Conservation (phyloP, 92 coral and sea anemone species). For the Muricea muricata region DNA sequence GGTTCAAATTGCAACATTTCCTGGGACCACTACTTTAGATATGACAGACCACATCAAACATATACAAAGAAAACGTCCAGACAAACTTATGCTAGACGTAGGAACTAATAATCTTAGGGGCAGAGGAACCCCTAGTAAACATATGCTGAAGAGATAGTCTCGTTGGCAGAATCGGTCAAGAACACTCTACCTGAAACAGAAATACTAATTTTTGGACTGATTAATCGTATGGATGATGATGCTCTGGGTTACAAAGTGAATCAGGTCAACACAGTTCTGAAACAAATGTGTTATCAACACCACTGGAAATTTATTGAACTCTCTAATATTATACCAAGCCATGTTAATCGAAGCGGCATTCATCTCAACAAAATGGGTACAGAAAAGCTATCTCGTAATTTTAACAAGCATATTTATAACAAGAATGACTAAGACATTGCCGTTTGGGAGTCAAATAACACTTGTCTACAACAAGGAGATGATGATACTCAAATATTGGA, state of each 20-base stretch:
- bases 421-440: not conserved
- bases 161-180: not conserved
- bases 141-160: not conserved
- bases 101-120: not conserved
- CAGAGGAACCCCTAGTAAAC: not conserved
- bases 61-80: not conserved
- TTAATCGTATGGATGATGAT: not conserved
- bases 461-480: not conserved
- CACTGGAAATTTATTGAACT: not conserved
- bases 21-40: not conserved
- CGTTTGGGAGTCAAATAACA: not conserved
- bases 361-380: slow-evolving; percentile 57
- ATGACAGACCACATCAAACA: slow-evolving; percentile 11
- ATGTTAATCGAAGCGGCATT: slow-evolving; percentile 47
- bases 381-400: slow-evolving; percentile 25
- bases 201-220: not conserved
- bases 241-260: not conserved
- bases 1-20: not conserved
- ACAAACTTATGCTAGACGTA: not conserved
- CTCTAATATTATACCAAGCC: slow-evolving; percentile 11
- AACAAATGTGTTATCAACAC: not conserved
- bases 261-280: not conserved
- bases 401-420: not conserved
- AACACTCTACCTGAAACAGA: not conserved
- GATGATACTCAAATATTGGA: not conserved